Evolutionary conservation across 2,888 invertebrate species (phyloP).

Genomic region (Lepetodrilus schrolli): DNA sequence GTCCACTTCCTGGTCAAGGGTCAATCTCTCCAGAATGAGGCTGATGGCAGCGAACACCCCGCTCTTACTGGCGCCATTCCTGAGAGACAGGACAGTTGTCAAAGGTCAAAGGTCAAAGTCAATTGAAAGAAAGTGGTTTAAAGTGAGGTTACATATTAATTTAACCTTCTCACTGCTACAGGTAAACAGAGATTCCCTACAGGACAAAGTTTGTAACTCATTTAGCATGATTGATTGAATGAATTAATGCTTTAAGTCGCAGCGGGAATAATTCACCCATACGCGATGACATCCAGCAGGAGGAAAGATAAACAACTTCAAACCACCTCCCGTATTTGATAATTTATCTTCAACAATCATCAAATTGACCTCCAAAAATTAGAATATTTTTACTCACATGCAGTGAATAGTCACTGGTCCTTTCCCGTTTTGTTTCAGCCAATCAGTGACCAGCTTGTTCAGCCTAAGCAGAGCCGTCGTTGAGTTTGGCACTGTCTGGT

Average conservation of each 20-base stretch:
- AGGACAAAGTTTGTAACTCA: too few relatives aligned
- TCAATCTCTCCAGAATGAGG: conserved; percentile 70
- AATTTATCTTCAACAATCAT: background rate
- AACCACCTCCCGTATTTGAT: too few relatives aligned
- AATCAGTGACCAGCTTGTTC: conserved; percentile 68
- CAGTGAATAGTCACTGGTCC: conserved; percentile 91
- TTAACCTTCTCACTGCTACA: too few relatives aligned
- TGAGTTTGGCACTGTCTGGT: conserved; percentile 62
- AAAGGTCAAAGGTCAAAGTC: too few relatives aligned
- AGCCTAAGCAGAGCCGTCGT: conserved; percentile 66
- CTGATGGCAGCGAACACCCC: conserved; percentile 71
- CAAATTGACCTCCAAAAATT: background rate
- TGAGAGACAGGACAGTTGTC: too few relatives aligned
- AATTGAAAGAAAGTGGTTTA: too few relatives aligned
- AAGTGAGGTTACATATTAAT: too few relatives aligned
- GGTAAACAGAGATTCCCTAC: too few relatives aligned
- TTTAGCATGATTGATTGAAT: too few relatives aligned
- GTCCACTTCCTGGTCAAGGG: conserved; percentile 72
- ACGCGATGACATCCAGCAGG: too few relatives aligned
- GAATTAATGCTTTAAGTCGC: too few relatives aligned
- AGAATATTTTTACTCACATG: conserved; percentile 80
- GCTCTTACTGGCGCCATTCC: conserved; percentile 73
- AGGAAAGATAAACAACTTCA: background rate
- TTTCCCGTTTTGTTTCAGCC: conserved; percentile 73
- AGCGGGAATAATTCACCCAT: too few relatives aligned